Conservation (phyloP, 2,113 vertebrate species). For the Passer domesticus region DNA sequence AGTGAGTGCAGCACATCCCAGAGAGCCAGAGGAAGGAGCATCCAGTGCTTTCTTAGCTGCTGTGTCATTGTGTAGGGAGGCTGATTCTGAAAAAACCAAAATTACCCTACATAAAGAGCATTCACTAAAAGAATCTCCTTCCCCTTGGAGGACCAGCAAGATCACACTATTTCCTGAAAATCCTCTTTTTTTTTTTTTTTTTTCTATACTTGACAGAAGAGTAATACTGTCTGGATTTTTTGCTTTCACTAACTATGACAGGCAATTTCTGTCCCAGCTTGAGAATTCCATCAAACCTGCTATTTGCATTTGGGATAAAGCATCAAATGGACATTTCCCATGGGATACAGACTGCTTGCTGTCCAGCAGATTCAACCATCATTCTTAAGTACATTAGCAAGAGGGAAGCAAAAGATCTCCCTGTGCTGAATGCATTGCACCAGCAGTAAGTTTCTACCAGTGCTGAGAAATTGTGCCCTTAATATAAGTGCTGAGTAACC, state of each 20-base stretch:
- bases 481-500: constrained; percentile 52
- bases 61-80: background rate
- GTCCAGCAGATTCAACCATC: background rate
- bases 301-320: constrained; percentile 38
- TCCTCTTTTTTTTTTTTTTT: background rate
- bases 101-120: background rate
- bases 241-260: background rate
- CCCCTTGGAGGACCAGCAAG: background rate
- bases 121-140: background rate
- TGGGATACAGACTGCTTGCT: constrained; percentile 2
- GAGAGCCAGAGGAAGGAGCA: background rate
- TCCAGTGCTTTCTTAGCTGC: background rate
- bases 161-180: constrained; percentile 13
- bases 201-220: background rate
- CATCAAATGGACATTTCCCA: background rate
- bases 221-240: background rate
- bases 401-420: background rate
- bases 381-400: background rate
- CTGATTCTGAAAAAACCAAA: background rate
- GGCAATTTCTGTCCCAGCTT: background rate
- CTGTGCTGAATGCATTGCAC: background rate
- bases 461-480: constrained; percentile 53
- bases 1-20: background rate
- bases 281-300: constrained; percentile 4
- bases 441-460: constrained; percentile 32